Base-by-base conservation (phyloP, 2,888 invertebrate genomes). In the Xestia xanthographa region DNA sequence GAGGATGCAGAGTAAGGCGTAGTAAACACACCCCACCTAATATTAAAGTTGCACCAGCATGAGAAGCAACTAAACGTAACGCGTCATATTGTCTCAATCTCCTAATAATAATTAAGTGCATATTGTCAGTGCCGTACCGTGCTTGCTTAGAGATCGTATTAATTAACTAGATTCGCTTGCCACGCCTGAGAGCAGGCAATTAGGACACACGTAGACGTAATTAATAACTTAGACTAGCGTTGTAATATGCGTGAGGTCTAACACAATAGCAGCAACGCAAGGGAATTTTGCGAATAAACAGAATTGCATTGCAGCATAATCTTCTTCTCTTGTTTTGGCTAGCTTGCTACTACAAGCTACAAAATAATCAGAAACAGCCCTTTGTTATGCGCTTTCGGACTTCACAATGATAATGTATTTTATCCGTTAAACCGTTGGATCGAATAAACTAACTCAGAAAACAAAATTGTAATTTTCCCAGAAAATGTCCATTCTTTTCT, bases 61-160 rank as follows among this genome's bases (percentile, higher is more conserved):
- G 38, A 8, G 14, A 17, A 45, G n/a, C 41, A 17, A 20, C 26
- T 29, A 34, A 9, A n/a, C 22, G 5, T 20, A 56, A 14, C 67
- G 48, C 34, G 56, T 45, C n/a, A 53, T 17, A 63, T 72, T 72
- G 48, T 22, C 41, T 79, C 53, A 38, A 58, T 38, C 26, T 38
- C 26, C n/a, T 75, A 70, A 80, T 70, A 67, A 80, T 50, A 80
- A 66, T 63, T 17, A 63, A 50, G 48, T 70, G 29, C 56, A 80
- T 72, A 62, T 80, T 70, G 22, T 65, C 45, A 48, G 38, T 12
- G 12, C 20, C 38, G 38, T 29, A 53, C 12, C 53, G 29, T 38
- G 20, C n/a, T 60, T 50, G 38, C 38, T 50, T 45, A 48, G 14
- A 34, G 41, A 80, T 68, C 38, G 58, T 53, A 56, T 62, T 82